Base-by-base conservation (phyloP, 2,888 invertebrate genomes). In the Drosophila fungiperda region DNA sequence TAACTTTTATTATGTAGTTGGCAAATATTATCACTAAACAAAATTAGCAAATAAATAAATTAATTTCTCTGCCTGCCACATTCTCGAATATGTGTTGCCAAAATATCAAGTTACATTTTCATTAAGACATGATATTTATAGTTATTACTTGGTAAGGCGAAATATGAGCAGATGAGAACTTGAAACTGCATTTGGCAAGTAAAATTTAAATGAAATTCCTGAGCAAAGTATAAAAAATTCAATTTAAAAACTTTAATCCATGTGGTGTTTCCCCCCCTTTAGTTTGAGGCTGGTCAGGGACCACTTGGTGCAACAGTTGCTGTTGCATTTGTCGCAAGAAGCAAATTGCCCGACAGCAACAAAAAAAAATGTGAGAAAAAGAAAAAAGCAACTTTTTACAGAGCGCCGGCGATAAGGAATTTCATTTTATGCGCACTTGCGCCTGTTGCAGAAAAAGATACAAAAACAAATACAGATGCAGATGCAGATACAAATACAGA, bases 381-480 rank as follows among this genome's bases (percentile, higher is more conserved):
- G 61, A 60, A 33, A 49, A 32, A 67, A 15, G 15, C 36, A 64
- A n/a, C 50, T 35, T 53, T 63, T 52, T 49, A 20, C 55, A 71
- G 63, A 53, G 66, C 62, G 70, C 63, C 70, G 20, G 55, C 71
- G 74, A 80, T 80, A 80, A 80, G 75, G 69, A 80, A 78, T 80
- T 82, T 62, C 57, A 82, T 82, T 82, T 80, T 71, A 80, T 75
- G 66, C 80, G 65, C 80, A 55, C 68, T 73, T 76, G 68, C 77
- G 79, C 77, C 82, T 77, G 54, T 57, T 36, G 35, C 59, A 71
- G 57, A 53, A 52, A 1, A 20, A 35, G 35, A 54, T 54, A 23
- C 50, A 53, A 29, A 42, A 57, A 40, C 63, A 57, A 53, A 65
- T 52, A 33, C 40, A 36, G 33, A 62, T 48, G 36, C 35, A 49